Evolutionary conservation across 2,888 invertebrate species (phyloP), one percentile per base, ranked within the genome.

Genomic region (Panzeria rudis): DNA sequence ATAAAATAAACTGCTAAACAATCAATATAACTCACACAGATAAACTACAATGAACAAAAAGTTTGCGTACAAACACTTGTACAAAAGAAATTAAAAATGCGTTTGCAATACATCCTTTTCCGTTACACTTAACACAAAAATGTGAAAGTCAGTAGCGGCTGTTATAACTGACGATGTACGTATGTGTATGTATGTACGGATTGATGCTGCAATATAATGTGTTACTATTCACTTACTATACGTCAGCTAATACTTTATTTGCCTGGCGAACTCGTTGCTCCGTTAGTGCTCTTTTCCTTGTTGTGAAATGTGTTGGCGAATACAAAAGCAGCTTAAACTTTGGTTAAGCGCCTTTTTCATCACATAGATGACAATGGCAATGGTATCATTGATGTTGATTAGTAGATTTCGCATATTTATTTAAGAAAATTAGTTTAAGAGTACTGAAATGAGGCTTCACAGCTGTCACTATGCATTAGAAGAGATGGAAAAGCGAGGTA

Each of bases 81-180:
- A 64, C 61, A 59, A 69, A 84, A 62, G 35, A 47, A 72, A 77
- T 64, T 35, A 32, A 75, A 62, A 77, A 69, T 80, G 68, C 79
- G 66, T 86, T 68, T 62, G 79, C 50, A 25, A 3, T 20, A 29
- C 23, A 68, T 86, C 72, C 86, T 62, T 50, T 83, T 86, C 84
- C 84, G 84, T 75, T 71, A 82, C 41, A 82, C 73, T 82, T 75
- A 61, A 61, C 72, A 38, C 56, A 56, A 6, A 73, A 78, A 73
- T 82, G 56, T 75, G 73, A 73, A 69, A 78, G 78, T 59, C 73
- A 78, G 20, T 50, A 38, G 50, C 38, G 71, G 52, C 50, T 66
- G 44, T 73, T 50, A 59, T 38, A 38, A 64, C 32, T 62, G 71
- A 75, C 29, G 54, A 41, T 71, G 29, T 29, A 29, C 29, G 5